phyloP scores from a whole-genome alignment of 30 jellyfish, hydroid and myxozoan genomes.

The Hydractinia echinata region DNA sequence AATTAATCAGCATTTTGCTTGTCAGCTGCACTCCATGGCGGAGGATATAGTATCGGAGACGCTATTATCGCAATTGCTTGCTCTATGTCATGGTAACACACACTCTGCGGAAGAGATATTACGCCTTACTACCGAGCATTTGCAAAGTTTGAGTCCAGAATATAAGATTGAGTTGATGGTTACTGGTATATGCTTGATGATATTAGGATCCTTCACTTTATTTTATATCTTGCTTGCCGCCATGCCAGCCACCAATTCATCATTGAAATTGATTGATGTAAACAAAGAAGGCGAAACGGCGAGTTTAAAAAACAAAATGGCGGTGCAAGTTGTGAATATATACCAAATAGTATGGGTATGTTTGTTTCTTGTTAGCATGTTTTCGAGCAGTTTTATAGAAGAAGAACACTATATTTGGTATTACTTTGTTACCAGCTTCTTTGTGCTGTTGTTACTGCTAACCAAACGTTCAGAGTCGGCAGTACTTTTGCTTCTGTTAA shows the following conservation, averaged over 20 bases:
- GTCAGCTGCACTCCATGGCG: slow-evolving; percentile 11
- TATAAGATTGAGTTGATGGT: background rate
- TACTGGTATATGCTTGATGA: background rate
- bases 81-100: no score
- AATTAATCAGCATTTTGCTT: slow-evolving; percentile 24
- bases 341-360: background rate
- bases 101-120: background rate
- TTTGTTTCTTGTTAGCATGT: background rate
- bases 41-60: no score
- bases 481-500: background rate
- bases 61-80: no score
- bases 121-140: background rate
- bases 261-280: no score
- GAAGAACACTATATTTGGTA: slow-evolving; percentile 91
- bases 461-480: background rate
- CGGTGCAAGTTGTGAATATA: no score
- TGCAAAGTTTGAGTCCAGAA: background rate
- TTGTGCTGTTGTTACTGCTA: slow-evolving; percentile 15
- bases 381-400: slow-evolving; percentile 76
- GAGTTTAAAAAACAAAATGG: no score
- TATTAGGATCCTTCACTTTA: background rate
- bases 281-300: no score
- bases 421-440: slow-evolving; percentile 7
- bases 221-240: no score
- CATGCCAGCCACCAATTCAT: no score